Conservation (phyloP, 1,140 invertebrate species). For the Drosophila chauvacae region DNA sequence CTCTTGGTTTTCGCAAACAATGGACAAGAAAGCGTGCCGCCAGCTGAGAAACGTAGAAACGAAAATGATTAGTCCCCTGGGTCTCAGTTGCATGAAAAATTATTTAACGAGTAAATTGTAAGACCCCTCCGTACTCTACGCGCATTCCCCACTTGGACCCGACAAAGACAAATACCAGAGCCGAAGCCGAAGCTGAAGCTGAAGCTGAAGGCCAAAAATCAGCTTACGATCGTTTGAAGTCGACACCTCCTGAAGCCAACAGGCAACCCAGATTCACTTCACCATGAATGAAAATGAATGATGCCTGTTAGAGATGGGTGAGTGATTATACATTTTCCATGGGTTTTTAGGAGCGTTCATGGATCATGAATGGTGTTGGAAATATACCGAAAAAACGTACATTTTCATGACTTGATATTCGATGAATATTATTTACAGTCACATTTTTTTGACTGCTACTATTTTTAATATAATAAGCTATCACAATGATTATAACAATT, state of each 20-base stretch:
- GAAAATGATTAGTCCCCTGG: constrained; percentile 51
- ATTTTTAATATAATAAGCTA: background rate
- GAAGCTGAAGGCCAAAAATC: constrained; percentile 74
- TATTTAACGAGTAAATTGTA: constrained; percentile 61
- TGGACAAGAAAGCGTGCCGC: constrained; percentile 55
- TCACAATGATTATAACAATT: background rate
- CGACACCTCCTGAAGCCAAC: constrained; percentile 50
- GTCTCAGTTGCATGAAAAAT: constrained; percentile 70
- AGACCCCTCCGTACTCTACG: constrained; percentile 19
- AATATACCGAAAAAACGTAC: background rate
- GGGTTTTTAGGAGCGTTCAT: constrained; percentile 20
- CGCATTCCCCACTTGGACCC: constrained; percentile 2
- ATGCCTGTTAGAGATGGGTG: constrained; percentile 45
- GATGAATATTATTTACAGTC: background rate
- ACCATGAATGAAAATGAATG: constrained; percentile 59
- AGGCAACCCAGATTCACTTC: constrained; percentile 35
- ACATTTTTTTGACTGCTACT: background rate
- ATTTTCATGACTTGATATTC: background rate
- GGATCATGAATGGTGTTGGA: constrained; percentile 18
- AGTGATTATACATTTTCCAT: constrained; percentile 45
- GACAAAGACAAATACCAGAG: constrained; percentile 60
- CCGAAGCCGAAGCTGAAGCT: constrained; percentile 11
- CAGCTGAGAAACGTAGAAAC: constrained; percentile 38
- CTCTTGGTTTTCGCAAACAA: constrained; percentile 48
- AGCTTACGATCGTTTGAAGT: constrained; percentile 72